Evolutionary conservation across 1,140 invertebrate species (phyloP).

Genomic region (Lasaia peninsularis): DNA sequence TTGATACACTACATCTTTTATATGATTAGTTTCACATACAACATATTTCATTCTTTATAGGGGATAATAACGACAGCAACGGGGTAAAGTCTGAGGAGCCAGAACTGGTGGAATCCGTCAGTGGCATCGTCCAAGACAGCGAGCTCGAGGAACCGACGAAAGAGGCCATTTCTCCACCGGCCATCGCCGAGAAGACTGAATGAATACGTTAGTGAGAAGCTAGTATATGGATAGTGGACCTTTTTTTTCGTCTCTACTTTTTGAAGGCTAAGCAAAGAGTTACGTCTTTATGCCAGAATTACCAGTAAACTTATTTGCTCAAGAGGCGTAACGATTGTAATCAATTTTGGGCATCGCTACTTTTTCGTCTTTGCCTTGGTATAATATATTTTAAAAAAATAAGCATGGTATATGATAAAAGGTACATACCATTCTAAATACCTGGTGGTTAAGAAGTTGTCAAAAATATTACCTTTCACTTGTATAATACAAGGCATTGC

Average conservation of each 20-base stretch:
- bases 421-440: too few species aligned
- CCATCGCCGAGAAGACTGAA: constrained; percentile 35
- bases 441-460: too few species aligned
- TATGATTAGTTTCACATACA: not conserved
- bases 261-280: not conserved
- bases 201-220: constrained; percentile 23
- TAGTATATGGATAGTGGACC: not conserved
- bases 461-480: too few species aligned
- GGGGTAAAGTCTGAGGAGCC: constrained; percentile 32
- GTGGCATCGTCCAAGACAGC: not conserved
- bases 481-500: too few species aligned
- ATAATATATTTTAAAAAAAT: too few species aligned
- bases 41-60: constrained; percentile 21
- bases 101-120: constrained; percentile 20
- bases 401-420: too few species aligned
- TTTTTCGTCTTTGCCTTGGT: too few species aligned
- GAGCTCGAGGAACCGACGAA: not conserved
- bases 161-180: not conserved
- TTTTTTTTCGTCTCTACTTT: not conserved
- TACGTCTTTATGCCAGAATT: not conserved
- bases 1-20: not conserved
- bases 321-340: too few species aligned
- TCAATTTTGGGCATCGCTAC: too few species aligned
- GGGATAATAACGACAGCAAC: constrained; percentile 44
- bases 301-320: not conserved